Base-by-base conservation (phyloP, 1,140 invertebrate species). In the Sycophila sp. region DNA sequence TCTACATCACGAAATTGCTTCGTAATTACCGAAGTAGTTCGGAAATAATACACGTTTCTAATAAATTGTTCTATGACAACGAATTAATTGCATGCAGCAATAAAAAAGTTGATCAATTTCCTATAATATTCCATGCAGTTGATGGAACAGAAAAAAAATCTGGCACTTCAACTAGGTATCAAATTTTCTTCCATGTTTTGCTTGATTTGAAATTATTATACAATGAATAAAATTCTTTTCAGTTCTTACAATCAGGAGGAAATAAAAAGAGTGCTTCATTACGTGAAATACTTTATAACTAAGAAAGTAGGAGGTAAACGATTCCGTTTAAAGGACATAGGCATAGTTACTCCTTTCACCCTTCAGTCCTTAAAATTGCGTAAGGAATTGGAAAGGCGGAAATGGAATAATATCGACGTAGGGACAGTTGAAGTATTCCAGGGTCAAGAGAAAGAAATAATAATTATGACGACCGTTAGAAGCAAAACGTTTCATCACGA, bases 271-370 rank as follows among this genome's bases (percentile, higher is more conserved):
- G 83, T 92, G 4, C 75, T 89, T 67, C 74, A 85, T 22, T 92
- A 91, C 73, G 81, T 89, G 0, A 79, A 87, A 15, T 77, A 89
- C 26, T 40, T 62, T 10, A 78, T 90, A 63, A 88, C 89, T n/a
- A 83, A 88, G 63, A 82, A 84, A 19, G 73, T 90, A 51, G 55
- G 51, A 49, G n/a, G n/a, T n/a, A n/a, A n/a, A n/a, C n/a, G n/a
- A n/a, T n/a, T n/a, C n/a, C n/a, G n/a, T n/a, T n/a, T n/a, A 34
- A 81, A 87, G 28, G 90, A 96, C 70, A 93, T 97, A 59, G 94
- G 95, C 0, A 88, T 97, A 17, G 91, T 97, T 53, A 92, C 94
- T 4, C 95, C 95, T 0, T 97, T 96, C 78, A 89, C 88, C 68
- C 88, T 89, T 75, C 93, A 94, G 81, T 89, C 90, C 40, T 86